Evolutionary conservation across 2,797 vertebrate species (phyloP), one percentile per base, ranked within the genome.

Genomic region (Neomorphus geoffroyi): DNA sequence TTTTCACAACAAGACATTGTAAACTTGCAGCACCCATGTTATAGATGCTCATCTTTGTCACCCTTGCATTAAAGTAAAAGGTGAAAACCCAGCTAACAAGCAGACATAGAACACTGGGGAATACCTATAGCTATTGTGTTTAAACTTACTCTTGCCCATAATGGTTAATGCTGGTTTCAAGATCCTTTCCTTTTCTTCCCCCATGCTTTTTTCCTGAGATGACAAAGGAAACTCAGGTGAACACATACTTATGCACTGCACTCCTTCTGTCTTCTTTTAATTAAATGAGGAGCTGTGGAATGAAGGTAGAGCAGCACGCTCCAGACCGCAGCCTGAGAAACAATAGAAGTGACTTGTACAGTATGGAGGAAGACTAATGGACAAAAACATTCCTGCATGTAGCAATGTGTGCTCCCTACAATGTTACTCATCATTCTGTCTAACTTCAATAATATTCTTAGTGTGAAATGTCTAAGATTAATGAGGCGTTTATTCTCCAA

Each of bases 401-500:
- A 95, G 82, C 88, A 97, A 89, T 96, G 93, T 95, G 94, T 96
- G 90, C 94, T 94, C 75, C 93, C 94, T 92, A 83, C 81, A 92
- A 96, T 56, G 95, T 83, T 94, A 88, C 92, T 95, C 51, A 96
- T 96, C 95, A 93, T 94, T 91, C 93, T 96, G 92, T 93, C 95
- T 86, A 94, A 92, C 91, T 96, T 97, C 97, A 94, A 94, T 96
- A 97, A 97, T 97, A 92, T 89, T 96, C 96, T 96, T 97, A 96
- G 97, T 95, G 74, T 96, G 92, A 91, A 95, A 84, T 80, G 32
- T 92, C 72, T 95, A 88, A 96, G 91, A 96, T 97, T 97, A 97
- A 96, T 93, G 92, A 97, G 87, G 93, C 80, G 77, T 86, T 93
- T 95, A 93, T 95, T 97, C 94, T 92, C 64, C 11, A 22, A 90